A percentile compares a stretch with the other conserved stretches of the same genome.
Evolutionary conservation across 2,888 invertebrate genomes (phyloP).

Genomic region (Brachypalpus laphriformis): DNA sequence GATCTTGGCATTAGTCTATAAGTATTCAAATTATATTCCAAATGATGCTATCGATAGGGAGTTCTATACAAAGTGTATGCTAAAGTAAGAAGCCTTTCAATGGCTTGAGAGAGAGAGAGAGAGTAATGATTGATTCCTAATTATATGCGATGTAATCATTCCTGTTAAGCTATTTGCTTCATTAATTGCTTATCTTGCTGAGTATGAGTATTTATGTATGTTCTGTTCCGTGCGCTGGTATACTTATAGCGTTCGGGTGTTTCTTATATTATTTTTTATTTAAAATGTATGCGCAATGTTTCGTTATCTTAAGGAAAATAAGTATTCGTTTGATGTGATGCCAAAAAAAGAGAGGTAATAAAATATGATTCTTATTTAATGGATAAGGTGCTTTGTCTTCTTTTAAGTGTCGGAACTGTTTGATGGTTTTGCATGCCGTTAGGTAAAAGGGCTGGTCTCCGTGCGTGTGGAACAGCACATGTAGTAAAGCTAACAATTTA

Average conservation of each 20-base stretch:
- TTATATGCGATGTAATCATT: conserved; percentile 28
- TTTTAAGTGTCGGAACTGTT: too few relatives aligned
- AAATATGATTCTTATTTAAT: conserved; percentile 42
- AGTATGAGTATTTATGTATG: conserved; percentile 29
- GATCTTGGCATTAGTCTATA: conserved; percentile 80
- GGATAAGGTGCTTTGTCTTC: not conserved
- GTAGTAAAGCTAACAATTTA: too few relatives aligned
- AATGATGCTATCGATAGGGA: conserved; percentile 82
- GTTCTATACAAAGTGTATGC: conserved; percentile 81
- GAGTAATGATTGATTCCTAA: conserved; percentile 30
- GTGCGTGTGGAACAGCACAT: too few relatives aligned
- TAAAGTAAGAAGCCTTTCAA: conserved; percentile 75
- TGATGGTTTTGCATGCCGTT: too few relatives aligned
- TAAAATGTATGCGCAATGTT: conserved; percentile 48
- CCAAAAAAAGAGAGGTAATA: conserved; percentile 47
- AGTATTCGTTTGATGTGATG: conserved; percentile 67
- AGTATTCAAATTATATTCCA: conserved; percentile 82
- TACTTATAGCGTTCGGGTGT: not conserved
- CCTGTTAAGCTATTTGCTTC: conserved; percentile 47
- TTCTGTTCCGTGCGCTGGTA: conserved; percentile 20
- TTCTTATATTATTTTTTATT: conserved; percentile 11
- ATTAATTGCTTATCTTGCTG: conserved; percentile 42
- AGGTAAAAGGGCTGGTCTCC: too few relatives aligned
- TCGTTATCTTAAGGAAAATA: conserved; percentile 28
- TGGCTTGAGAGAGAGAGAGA: conserved; percentile 13